Evolutionary conservation across 2,888 invertebrate species (phyloP), one percentile per base, ranked within the genome.

Genomic region (Abrostola triplasia): DNA sequence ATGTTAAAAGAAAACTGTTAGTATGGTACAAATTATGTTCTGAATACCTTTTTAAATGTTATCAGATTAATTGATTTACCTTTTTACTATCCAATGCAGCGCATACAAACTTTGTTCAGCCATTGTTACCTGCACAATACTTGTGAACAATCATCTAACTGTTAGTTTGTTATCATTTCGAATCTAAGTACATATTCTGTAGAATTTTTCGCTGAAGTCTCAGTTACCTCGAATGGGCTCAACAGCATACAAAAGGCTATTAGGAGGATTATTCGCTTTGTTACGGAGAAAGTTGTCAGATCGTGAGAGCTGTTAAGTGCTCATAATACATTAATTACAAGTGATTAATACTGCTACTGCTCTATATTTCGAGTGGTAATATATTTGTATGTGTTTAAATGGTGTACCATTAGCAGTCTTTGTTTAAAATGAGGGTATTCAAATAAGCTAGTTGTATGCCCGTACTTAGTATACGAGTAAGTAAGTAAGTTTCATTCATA

Each of bases 211-310:
- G 67, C 62, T 50, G 49, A 58, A 69, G 47, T 41, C 51, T 57
- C 59, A 67, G 50, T 54, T 70, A 36, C 52, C 52, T 68, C 69
- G 73, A 74, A 71, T 63, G 66, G 52, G 64, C 50, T 50, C 58
- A 77, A 75, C 68, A 74, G 77, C 81, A 82, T 76, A 80, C 80
- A 81, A 84, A 82, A 82, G 82, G 73, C 72, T 60, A 76, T 80
- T 80, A 76, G 54, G 80, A 80, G 68, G 79, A 73, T 80, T 68
- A 77, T 70, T 67, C 51, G 69, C 81, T 83, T 82, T 80, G 84
- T 83, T 83, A 67, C 64, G 79, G 83, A 79, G 88, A 87, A 87
- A 87, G 87, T 82, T 60, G 60, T 67, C 64, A 68, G 68, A 66
- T 81, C 79, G 77, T 57, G 73, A 51, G 47, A 60, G 57, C 50